Evolutionary conservation across 1,140 invertebrate genomes (phyloP), one percentile per base, ranked within the genome.

Genomic region (Zaprionus camerounensis): DNA sequence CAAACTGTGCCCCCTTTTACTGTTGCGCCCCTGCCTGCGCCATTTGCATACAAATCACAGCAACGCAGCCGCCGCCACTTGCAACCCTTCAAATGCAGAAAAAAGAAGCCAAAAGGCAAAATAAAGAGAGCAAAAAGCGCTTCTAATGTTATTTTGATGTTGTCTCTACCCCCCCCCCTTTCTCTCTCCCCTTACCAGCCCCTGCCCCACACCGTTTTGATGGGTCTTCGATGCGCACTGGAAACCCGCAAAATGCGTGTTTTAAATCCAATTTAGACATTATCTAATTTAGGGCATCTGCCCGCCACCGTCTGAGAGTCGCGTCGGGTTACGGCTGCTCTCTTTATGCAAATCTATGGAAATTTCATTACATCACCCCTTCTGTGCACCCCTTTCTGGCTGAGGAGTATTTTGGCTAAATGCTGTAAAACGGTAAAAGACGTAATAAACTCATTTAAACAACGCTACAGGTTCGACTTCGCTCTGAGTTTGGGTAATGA

Each of bases 231-330:
- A 44, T 44, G 41, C 41, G 41, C 41, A 9, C 0, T 78, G 80
- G 90, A 91, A 91, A 91, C 90, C 90, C 91, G 86, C 90, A 91
- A 91, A 91, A 86, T 91, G 90, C 90, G 91, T 91, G 91, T 91
- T 91, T 91, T 83, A 91, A 91, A 91, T 91, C 90, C 90, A 91
- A 91, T 91, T 91, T 91, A 91, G 82, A 91, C 90, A 91, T 91
- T 91, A 91, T 91, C 90, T 91, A 91, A 91, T 91, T 91, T 91
- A 75, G 85, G 80, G 82, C 90, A 91, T 86, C 85, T 81, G 20
- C 46, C 20, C 46, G 38, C 41, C n/a, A 34, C 9, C 31, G 24
- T 4, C 36, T 46, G 56, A 22, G 79, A 64, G 55, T 72, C 55
- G 61, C 68, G 71, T 71, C 26, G 51, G 62, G 67, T 73, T 62